phyloP scores from a whole-genome alignment of 2,113 vertebrate genomes.

The Eptesicus fuscus region DNA sequence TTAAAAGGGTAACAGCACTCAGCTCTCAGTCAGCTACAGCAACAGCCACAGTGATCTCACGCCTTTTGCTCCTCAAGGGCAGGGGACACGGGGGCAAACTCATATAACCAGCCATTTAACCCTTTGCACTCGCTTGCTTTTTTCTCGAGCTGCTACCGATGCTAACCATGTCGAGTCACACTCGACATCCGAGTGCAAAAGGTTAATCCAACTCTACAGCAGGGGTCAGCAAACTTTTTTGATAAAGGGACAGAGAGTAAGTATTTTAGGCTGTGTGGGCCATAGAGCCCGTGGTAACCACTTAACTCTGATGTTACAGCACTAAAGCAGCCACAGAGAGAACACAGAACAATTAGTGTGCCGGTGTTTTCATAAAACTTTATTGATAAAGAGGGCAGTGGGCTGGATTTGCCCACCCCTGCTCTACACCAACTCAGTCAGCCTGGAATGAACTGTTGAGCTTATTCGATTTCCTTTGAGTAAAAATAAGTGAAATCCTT shows the following conservation, averaged over 20 bases:
- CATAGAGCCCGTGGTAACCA: neutral
- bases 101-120: neutral
- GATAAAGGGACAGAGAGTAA: neutral
- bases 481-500: neutral
- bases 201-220: neutral
- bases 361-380: constrained; percentile 17
- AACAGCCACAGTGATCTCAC: neutral
- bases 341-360: neutral
- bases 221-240: neutral
- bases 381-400: neutral
- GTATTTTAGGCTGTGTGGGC: neutral
- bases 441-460: neutral
- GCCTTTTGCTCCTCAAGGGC: neutral
- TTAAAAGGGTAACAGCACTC: neutral
- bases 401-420: neutral
- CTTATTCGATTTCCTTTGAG: neutral
- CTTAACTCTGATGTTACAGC: neutral
- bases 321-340: neutral
- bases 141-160: too few relatives aligned
- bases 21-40: neutral
- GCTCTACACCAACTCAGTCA: neutral
- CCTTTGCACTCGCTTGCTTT: too few relatives aligned
- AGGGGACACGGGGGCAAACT: neutral
- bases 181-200: too few relatives aligned
- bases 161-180: too few relatives aligned